Percentiles rank a stretch among this genome's conserved stretches.
phyloP scores from a whole-genome alignment of 2,113 vertebrate species.

The Oncorhynchus keta region DNA sequence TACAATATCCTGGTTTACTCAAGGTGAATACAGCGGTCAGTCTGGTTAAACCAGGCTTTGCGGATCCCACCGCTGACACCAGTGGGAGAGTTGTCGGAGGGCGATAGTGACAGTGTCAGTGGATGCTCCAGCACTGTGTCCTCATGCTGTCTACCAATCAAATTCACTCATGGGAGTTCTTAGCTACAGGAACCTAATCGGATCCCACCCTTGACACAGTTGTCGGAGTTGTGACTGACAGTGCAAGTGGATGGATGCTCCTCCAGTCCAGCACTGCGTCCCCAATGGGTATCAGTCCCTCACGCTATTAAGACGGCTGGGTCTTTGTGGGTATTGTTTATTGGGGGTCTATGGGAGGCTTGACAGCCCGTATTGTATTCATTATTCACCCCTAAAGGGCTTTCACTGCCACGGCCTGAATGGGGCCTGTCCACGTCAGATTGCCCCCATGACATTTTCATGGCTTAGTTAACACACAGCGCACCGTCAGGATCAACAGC shows the following conservation, averaged over 20 bases:
- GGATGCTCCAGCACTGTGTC: slow-evolving; percentile 36
- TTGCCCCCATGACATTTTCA: slow-evolving; percentile 73
- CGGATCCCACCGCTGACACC: no score
- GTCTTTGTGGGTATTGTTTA: slow-evolving; percentile 56
- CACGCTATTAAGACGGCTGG: slow-evolving; percentile 69
- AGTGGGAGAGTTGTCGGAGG: no score
- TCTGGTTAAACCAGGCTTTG: no score
- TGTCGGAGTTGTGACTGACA: background rate
- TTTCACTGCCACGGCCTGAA: slow-evolving; percentile 63
- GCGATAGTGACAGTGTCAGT: background rate
- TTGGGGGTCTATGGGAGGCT: slow-evolving; percentile 42
- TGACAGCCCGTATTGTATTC: slow-evolving; percentile 56
- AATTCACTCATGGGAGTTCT: background rate
- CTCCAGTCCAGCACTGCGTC: background rate
- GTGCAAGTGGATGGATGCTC: background rate
- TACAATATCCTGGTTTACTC: no score
- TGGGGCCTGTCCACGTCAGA: slow-evolving; percentile 67
- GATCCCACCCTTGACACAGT: background rate
- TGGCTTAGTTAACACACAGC: slow-evolving; percentile 59
- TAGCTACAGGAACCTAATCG: background rate
- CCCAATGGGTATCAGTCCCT: slow-evolving; percentile 57
- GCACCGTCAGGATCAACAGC: slow-evolving; percentile 29
- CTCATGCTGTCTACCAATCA: background rate
- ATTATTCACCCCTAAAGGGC: slow-evolving; percentile 59
- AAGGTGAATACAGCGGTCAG: no score